phyloP scores from a whole-genome alignment of 1,140 invertebrate genomes.

The Chlorops oryzae region DNA sequence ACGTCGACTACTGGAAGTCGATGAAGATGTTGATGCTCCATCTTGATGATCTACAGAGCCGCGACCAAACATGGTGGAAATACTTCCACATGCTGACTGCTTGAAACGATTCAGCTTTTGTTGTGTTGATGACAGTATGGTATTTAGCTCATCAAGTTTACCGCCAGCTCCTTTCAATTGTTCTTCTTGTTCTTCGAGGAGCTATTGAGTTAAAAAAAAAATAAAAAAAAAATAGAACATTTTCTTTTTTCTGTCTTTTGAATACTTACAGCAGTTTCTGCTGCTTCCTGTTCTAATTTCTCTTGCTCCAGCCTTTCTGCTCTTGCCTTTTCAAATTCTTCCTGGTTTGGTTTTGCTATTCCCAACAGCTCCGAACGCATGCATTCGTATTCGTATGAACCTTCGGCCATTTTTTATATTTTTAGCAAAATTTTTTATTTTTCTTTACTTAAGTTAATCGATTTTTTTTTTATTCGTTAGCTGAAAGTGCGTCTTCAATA shows the following conservation, averaged over 20 bases:
- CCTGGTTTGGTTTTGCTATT: constrained; percentile 57
- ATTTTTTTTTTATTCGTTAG: too few species aligned
- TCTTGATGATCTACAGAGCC: constrained; percentile 21
- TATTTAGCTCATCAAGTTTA: constrained; percentile 78
- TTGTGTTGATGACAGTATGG: constrained; percentile 72
- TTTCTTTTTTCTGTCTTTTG: too few species aligned
- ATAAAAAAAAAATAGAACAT: too few species aligned
- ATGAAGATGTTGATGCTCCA: constrained; percentile 46
- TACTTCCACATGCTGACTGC: constrained; percentile 48
- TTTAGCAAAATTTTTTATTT: too few species aligned
- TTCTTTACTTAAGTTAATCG: too few species aligned
- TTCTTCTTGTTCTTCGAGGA: constrained; percentile 64
- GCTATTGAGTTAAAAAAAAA: constrained; percentile 49
- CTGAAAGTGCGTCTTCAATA: too few species aligned
- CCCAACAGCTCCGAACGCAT: constrained; percentile 67
- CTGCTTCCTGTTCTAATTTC: constrained; percentile 48
- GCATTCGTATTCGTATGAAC: constrained; percentile 64
- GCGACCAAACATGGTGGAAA: constrained; percentile 33
- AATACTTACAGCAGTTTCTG: constrained; percentile 48
- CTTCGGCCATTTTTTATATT: constrained; percentile 52
- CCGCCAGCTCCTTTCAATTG: constrained; percentile 61
- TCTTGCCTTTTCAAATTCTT: constrained; percentile 56
- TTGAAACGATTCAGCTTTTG: constrained; percentile 83
- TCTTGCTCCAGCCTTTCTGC: constrained; percentile 29
- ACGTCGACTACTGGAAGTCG: constrained; percentile 16